A percentile compares a stretch with the other conserved stretches of the same genome.
These are phyloP conservation scores for Cheilosia pagana DNA, from an alignment of 2,888 invertebrate genomes.

Conservation along the genomic window DNA sequence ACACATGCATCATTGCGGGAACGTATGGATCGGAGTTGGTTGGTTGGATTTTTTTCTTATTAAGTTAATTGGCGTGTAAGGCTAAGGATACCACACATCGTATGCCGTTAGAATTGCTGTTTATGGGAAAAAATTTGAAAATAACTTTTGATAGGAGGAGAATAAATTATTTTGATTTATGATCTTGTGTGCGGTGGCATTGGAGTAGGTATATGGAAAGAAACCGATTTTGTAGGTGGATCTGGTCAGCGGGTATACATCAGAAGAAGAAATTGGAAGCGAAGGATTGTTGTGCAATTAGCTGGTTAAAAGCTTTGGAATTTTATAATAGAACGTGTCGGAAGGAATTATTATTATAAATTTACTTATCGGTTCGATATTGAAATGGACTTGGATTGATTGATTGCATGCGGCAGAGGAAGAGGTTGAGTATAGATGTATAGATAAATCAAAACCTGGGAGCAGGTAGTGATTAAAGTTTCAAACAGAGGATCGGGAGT, in stretches of 20 bases:
- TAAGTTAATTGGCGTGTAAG: conserved; percentile 68
- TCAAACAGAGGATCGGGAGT: no score
- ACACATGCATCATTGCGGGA: conserved; percentile 1
- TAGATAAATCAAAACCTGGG: not conserved
- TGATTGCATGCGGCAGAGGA: not conserved
- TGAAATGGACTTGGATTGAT: not conserved
- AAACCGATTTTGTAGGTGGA: conserved; percentile 39
- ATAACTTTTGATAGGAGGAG: conserved; percentile 26
- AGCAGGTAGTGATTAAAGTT: not conserved
- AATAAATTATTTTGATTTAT: conserved; percentile 62
- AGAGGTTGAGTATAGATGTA: not conserved
- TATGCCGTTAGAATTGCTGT: conserved; percentile 61
- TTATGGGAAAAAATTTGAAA: conserved; percentile 43
- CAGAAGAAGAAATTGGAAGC: conserved; percentile 5
- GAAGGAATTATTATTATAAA: conserved; percentile 1
- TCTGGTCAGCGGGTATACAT: conserved; percentile 10
- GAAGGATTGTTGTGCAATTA: conserved; percentile 22
- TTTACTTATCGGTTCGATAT: not conserved
- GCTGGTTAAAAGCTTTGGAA: not conserved
- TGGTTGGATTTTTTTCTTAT: conserved; percentile 8
- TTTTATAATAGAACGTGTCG: conserved; percentile 8
- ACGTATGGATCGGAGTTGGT: conserved; percentile 13
- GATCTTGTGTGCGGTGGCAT: conserved; percentile 25
- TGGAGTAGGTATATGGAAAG: conserved; percentile 13
- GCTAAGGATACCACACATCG: conserved; percentile 55